phyloP scores from a whole-genome alignment of 2,113 vertebrate genomes.

The Lasiurus borealis region DNA sequence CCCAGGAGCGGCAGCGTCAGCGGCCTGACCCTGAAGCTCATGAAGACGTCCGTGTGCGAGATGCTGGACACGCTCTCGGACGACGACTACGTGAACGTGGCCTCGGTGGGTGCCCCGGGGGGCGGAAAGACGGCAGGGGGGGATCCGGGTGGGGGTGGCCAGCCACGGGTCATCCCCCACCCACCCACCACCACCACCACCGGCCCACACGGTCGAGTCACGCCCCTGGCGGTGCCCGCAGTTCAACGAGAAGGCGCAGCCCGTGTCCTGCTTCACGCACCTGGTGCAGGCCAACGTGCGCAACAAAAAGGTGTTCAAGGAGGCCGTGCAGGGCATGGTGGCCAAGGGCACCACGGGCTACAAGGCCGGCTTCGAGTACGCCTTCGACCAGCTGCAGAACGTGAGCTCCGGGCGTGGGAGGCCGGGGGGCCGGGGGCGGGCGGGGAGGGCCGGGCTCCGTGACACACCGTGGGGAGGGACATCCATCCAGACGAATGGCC shows the following conservation, averaged over 20 bases:
- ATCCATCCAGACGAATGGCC: slow-evolving; percentile 74
- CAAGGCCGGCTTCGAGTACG: slow-evolving; percentile 98
- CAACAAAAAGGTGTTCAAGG: slow-evolving; percentile 99
- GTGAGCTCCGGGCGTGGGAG: slow-evolving; percentile 87
- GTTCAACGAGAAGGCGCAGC: slow-evolving; percentile 98
- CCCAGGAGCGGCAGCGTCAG: slow-evolving; percentile 98
- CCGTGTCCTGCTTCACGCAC: slow-evolving; percentile 96
- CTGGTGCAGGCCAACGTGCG: slow-evolving; percentile 98
- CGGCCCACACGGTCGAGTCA: neutral
- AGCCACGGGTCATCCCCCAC: no score
- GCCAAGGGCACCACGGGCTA: slow-evolving; percentile 99
- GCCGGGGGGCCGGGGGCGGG: neutral
- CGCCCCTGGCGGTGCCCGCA: slow-evolving; percentile 67
- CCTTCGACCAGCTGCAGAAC: slow-evolving; percentile 98
- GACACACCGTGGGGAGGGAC: slow-evolving; percentile 54
- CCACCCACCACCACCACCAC: no score
- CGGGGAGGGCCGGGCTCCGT: fast-evolving
- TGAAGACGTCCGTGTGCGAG: slow-evolving; percentile 96
- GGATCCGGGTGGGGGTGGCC: fast-evolving
- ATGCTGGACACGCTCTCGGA: slow-evolving; percentile 97
- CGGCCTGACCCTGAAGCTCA: slow-evolving; percentile 96
- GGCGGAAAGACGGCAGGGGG: neutral
- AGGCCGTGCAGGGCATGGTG: slow-evolving; percentile 95
- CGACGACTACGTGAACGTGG: slow-evolving; percentile 96
- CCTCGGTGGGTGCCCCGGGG: slow-evolving; percentile 85